Conservation (phyloP, 2,797 vertebrate species). For the Thalassophryne amazonica region DNA sequence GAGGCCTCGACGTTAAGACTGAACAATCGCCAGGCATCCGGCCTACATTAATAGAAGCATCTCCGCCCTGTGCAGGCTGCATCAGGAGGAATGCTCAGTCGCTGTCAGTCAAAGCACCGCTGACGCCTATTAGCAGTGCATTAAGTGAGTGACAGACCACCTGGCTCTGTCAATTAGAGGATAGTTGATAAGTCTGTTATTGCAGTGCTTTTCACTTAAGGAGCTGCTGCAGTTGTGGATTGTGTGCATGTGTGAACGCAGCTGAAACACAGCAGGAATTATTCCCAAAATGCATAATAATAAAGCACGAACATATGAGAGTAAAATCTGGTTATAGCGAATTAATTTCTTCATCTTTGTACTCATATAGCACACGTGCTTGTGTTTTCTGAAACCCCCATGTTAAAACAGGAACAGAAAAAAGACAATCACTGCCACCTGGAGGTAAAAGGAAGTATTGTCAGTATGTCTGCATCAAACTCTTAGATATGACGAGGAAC, state of each 20-base stretch:
- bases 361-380: neutral
- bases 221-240: slow-evolving; percentile 27
- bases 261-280: slow-evolving; percentile 5
- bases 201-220: slow-evolving; percentile 53
- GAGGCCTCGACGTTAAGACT: slow-evolving; percentile 62
- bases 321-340: neutral
- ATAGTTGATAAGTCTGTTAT: slow-evolving; percentile 77
- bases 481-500: neutral
- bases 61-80: slow-evolving; percentile 59
- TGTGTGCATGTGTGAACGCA: slow-evolving; percentile 17
- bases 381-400: neutral
- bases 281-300: neutral
- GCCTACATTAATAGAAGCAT: slow-evolving; percentile 72
- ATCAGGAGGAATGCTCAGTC: slow-evolving; percentile 68
- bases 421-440: slow-evolving; percentile 63
- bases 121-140: slow-evolving; percentile 73
- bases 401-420: neutral
- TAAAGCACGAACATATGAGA: neutral
- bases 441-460: slow-evolving; percentile 54
- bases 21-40: slow-evolving; percentile 73
- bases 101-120: slow-evolving; percentile 66
- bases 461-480: slow-evolving; percentile 1
- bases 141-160: slow-evolving; percentile 63
- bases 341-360: neutral
- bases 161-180: slow-evolving; percentile 77